phyloP scores from a whole-genome alignment of 1,140 invertebrate genomes.

The Coenobita brevimanus region DNA sequence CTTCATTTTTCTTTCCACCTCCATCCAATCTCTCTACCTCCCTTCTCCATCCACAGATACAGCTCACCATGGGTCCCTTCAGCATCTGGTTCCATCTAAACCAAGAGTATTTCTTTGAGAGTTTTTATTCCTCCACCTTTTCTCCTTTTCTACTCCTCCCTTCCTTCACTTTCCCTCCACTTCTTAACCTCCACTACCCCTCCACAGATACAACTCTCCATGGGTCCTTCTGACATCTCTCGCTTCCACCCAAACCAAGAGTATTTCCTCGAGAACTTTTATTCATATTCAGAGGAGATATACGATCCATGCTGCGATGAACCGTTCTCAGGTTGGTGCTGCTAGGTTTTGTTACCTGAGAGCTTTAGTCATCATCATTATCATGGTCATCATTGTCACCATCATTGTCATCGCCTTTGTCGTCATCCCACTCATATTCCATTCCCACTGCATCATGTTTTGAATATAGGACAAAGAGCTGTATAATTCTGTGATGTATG shows the following conservation, averaged over 20 bases:
- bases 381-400: not conserved
- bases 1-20: not conserved
- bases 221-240: conserved; percentile 36
- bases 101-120: no score
- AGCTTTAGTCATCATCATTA: not conserved
- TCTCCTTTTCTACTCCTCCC: no score
- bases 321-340: conserved; percentile 66
- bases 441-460: not conserved
- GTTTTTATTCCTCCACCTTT: no score
- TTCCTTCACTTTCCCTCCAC: no score
- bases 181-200: no score
- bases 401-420: no score
- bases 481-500: no score
- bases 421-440: not conserved
- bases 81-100: no score
- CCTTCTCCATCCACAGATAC: conserved; percentile 12
- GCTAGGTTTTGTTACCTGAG: no score
- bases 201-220: no score
- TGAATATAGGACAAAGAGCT: no score
- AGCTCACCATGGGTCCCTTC: no score
- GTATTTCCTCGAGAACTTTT: conserved; percentile 69
- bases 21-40: not conserved
- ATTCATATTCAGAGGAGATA: conserved; percentile 18
- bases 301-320: conserved; percentile 61
- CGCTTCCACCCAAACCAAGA: conserved; percentile 67